Base-by-base conservation (phyloP, 2,113 vertebrate species). In the Panthera uncia region DNA sequence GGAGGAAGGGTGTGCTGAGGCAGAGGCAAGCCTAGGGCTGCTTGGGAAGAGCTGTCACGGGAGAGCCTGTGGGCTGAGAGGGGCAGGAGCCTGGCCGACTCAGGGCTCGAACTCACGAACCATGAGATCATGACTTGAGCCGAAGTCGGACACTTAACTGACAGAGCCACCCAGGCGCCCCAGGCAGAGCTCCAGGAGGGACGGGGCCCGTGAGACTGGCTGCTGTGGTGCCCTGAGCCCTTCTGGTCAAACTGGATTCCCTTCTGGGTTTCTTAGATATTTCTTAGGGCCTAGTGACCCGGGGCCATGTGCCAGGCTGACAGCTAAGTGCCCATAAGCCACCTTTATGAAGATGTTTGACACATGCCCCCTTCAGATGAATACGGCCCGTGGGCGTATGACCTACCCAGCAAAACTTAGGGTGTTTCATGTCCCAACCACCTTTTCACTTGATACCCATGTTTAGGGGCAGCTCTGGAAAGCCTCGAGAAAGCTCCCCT, bases 161-260 rank as follows among this genome's bases (percentile, higher is more conserved):
- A 45, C 7, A 0, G 7, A 45, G 45, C 45, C 45, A 45, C 45
- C 45, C 45, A 45, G 45, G 45, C 45, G 45, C 45, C 19, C 16
- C 13, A 2, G 7, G 27, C 71, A 27, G 31, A 71, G 25, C 27
- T 76, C 19, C 23, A 5, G 12, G 78, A 52, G 55, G 25, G 21
- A 4, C 45, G 7, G 38, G 61, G 31, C 45, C n/a, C 52, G 0
- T 0, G 0, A 11, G 0, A 1, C 73, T 16, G 15, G 8, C 63
- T 55, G 10, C 65, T 38, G 14, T 25, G 76, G 31, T 21, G 29
- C 48, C 41, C 7, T 61, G 12, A 80, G 29, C 48, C 31, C 55
- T 78, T 48, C 25, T 57, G 31, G 8, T 19, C 93, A 92, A 38
- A 48, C 15, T 16, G 41, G 29, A 52, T 25, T 61, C 23, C 16